Evolutionary conservation across 2,797 vertebrate genomes (phyloP), one percentile per base, ranked within the genome.

Genomic region (Margarornis squamiger): DNA sequence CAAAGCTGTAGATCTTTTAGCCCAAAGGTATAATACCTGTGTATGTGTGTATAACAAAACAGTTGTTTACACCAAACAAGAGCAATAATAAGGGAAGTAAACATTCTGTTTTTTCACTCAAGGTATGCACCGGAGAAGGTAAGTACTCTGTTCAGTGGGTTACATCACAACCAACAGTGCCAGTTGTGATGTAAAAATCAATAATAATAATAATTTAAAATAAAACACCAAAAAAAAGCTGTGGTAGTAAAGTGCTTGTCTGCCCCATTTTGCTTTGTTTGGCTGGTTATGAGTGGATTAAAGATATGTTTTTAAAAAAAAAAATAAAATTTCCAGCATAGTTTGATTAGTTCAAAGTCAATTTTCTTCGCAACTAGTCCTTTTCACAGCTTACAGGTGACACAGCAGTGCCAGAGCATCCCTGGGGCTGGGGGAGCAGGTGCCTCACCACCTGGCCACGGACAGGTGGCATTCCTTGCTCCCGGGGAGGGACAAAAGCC

Each of bases 241-340:
- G 99, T 99, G 98, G 98, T 99, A 99, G 99, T 99, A 98, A 99
- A 99, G 99, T 99, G 99, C 99, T 99, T 99, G 98, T 99, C 98
- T 99, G 98, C 98, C 98, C 98, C 98, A 98, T 98, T 99, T 98
- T 98, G 99, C 99, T 99, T 99, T 99, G 99, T 99, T 99, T 99
- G 99, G 99, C 99, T 99, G 99, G 99, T 99, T 99, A 99, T 99
- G 99, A 99, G 99, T 99, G 99, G 98, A 99, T 99, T 99, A 99
- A 99, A 98, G 98, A 99, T 98, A 98, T 58, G 98, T 99, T 98
- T 98, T 2, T 20, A 8, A 27, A 90, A 13, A 84, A 66, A 29
- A 54, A 80, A 49, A 92, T 96, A 73, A 95, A 98, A 98, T 99
- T 98, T 99, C 97, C 98, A 98, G 98, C 98, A 98, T 99, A 99